Base-by-base conservation (phyloP, 53 echinoderm and acorn worm genomes). In the Holothuria leucospilota region DNA sequence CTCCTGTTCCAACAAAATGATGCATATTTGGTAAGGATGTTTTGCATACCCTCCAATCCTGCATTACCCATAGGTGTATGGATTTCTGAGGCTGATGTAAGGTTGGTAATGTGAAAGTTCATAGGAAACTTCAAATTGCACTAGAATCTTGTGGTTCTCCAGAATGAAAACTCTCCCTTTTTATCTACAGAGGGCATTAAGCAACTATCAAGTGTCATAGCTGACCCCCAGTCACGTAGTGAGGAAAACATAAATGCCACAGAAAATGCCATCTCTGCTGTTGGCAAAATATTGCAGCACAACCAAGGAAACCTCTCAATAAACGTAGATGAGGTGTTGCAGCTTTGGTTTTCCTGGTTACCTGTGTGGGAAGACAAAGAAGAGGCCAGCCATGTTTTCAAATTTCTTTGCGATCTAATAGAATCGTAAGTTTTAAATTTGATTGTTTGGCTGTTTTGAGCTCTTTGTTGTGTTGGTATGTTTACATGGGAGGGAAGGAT, bases 221-320 rank as follows among this genome's bases (percentile, higher is more conserved):
- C 81, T 38, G 82, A 88, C n/a, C 88, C 93, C 0, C 86, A 88
- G 72, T 92, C 99, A 18, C 88, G 95, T 27, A 68, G 88, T 62
- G 86, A 81, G 29, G 99, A 95, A 39, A 98, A 95, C 86, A 75
- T 98, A 52, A 92, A 82, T 51, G 99, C 99, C 27, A 98, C 99
- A 62, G 99, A 98, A 75, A 98, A 98, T 58, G 93, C 95, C 73
- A 98, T 98, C 69, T 91, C 99, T 12, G 99, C 99, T 23, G 90
- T 98, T 30, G 93, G 95, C 39, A 98, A 98, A 82, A 95, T 98
- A 71, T 71, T 98, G 46, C 85, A 98, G 78, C 81, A 93, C 39
- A 90, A 93, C 85, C 86, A 90, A 63, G 90, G 85, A 41, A 91
- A 87, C 82, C 89, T 92, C 52, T 23, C 40, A 9, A n/a, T 93